Base-by-base conservation (phyloP, 1,140 invertebrate species). In the Lordiphosa collinella region DNA sequence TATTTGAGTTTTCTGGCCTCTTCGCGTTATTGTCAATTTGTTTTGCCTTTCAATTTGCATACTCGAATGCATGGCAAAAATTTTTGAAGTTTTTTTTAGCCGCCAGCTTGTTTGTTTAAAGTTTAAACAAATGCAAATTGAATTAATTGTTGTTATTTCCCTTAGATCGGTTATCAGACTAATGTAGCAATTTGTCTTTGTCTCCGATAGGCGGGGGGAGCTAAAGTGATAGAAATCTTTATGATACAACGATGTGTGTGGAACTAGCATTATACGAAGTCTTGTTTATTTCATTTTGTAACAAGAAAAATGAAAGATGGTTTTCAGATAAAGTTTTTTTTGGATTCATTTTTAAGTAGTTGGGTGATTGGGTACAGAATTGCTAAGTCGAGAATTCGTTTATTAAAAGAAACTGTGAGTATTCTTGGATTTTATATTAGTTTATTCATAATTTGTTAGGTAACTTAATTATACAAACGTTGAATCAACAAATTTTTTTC, bases 181-280 rank as follows among this genome's bases (percentile, higher is more conserved):
- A 82, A 80, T 71, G 71, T 66, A 69, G 58, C 72, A 76, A 82
- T 82, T 84, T 84, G 76, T 82, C 76, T 84, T 72, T 84, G 71
- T 80, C 71, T 57, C 12, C 11, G 34, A 44, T 62, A 32, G 10
- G 35, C n/a, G n/a, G 37, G 37, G 25, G 25, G 25, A 29, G 25
- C 25, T 8, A 6, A 29, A 8, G 32, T 34, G 63, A 66, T 65
- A 66, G 57, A 67, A 66, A 66, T 63, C 60, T 53, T 63, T 38
- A 10, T 40, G 37, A 40, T 40, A 40, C 37, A 14, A 4, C 8
- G 37, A 40, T 40, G 14, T 16, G 13, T 40, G 37, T 40, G 37
- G 37, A 35, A 67, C 22, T 29, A 35, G 18, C 18, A 5, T 22
- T 3, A 32, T 34, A 8, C 25, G 8, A 29, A 29, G 6, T 25